Base-by-base conservation (phyloP, 2,888 invertebrate genomes). In the Notodromas monacha region DNA sequence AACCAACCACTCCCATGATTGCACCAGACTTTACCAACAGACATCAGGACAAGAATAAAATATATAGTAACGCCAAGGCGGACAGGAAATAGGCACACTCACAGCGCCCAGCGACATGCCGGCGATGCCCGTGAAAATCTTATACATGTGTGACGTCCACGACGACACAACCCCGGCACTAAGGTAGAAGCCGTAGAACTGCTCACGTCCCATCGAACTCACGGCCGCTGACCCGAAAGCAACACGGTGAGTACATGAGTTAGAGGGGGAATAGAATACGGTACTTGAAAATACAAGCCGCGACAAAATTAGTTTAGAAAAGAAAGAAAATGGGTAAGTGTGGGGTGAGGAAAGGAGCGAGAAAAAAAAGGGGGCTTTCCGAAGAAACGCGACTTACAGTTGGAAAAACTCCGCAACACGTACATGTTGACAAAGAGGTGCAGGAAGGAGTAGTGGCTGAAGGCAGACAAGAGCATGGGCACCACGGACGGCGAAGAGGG, bases 381-480 rank as follows among this genome's bases (percentile, higher is more conserved):
- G n/a, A n/a, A n/a, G n/a, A n/a, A n/a, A n/a, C n/a, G n/a, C n/a
- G n/a, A 30, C 34, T 41, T 48, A 56, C 58, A 50, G 39, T 57
- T 50, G 33, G 58, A 63, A 44, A 81, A 81, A 45, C 69, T 74
- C 48, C 76, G 72, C 14, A 92, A 54, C 26, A 84, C 89, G 52
- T 73, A 86, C 89, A 96, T 92, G 50, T 96, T 96, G 31, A 72
- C 67, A 39, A 65, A 64, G 34, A 89, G 58, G 53, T 92, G 92
- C 37, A 77, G 52, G 21, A 63, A 49, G 2, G 72, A 72, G 43
- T 69, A 68, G 48, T 92, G 92, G 42, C 86, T 89, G 51, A 92
- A 92, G 16, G 72, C 70, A n/a, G 79, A 79, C 3, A 86, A 52
- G 30, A 86, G 45, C 79, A 89, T 79, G 3, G 89, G 77, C 51